Evolutionary conservation across 37 sponge, comb jelly and placozoan genomes (phyloP).

Genomic region (Chondrilla cf. caribensis): DNA sequence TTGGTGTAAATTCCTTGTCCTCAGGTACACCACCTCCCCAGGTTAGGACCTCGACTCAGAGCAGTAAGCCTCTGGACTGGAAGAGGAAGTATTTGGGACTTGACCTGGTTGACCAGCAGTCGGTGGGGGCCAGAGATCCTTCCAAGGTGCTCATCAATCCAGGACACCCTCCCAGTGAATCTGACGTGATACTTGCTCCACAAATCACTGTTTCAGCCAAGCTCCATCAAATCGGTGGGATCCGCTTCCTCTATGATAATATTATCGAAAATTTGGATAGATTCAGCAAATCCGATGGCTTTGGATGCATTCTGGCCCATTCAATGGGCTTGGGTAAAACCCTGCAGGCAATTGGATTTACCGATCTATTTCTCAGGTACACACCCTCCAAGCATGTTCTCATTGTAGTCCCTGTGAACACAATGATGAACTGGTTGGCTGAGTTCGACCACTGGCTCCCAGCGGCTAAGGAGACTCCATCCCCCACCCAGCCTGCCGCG

Average conservation of each 20-base stretch:
- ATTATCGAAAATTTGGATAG: slow-evolving; percentile 71
- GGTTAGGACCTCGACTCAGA: background rate
- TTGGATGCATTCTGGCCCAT: slow-evolving; percentile 97
- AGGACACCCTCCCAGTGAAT: slow-evolving; percentile 64
- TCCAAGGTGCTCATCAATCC: slow-evolving; percentile 71
- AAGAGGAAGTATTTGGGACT: background rate
- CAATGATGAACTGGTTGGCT: slow-evolving; percentile 90
- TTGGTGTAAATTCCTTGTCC: too few relatives aligned
- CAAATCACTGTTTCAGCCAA: slow-evolving; percentile 72
- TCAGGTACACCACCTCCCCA: background rate
- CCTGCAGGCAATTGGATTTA: slow-evolving; percentile 89
- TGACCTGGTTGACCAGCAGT: slow-evolving; percentile 14
- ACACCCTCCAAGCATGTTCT: slow-evolving; percentile 76
- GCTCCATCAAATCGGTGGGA: slow-evolving; percentile 95
- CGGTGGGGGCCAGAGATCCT: slow-evolving; percentile 23
- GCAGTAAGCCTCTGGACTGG: background rate
- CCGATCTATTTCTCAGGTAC: slow-evolving; percentile 81
- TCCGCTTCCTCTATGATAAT: slow-evolving; percentile 95
- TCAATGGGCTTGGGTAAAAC: slow-evolving; percentile 99
- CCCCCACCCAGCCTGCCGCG: background rate
- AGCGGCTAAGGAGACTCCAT: background rate
- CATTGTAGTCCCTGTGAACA: slow-evolving; percentile 92
- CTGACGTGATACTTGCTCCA: slow-evolving; percentile 77
- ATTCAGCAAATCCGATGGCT: slow-evolving; percentile 61
- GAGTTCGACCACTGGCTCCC: slow-evolving; percentile 97